Conservation (phyloP, 2,888 invertebrate genomes). For the Tanaodytes sp. region DNA sequence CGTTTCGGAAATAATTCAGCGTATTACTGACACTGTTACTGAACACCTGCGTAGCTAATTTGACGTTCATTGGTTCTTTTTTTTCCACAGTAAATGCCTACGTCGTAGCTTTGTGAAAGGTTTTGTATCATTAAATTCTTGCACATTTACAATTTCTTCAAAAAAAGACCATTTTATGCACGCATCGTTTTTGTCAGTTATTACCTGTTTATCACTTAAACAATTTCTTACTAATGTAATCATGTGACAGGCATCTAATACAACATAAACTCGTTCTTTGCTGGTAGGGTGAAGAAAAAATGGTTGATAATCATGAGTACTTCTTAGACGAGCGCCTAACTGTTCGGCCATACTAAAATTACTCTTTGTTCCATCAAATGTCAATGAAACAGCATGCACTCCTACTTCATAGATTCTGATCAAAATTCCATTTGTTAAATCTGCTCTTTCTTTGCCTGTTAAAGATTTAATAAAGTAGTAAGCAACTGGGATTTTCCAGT, state of each 20-base stretch:
- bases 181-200: slow-evolving; percentile 18
- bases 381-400: slow-evolving; percentile 9
- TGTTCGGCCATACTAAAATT: slow-evolving; percentile 1
- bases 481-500: slow-evolving; percentile 34
- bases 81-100: slow-evolving; percentile 29
- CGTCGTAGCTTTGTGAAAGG: not conserved
- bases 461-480: slow-evolving; percentile 40
- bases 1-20: slow-evolving; percentile 39
- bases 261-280: slow-evolving; percentile 28
- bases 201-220: slow-evolving; percentile 15
- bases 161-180: slow-evolving; percentile 8
- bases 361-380: slow-evolving; percentile 9
- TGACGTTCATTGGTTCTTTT: slow-evolving; percentile 59
- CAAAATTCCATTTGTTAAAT: slow-evolving; percentile 21
- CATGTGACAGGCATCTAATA: slow-evolving; percentile 52
- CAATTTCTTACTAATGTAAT: slow-evolving; percentile 51
- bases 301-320: not conserved
- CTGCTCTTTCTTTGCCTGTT: slow-evolving; percentile 20
- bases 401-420: not conserved
- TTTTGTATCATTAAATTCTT: slow-evolving; percentile 13
- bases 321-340: not conserved
- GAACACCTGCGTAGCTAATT: slow-evolving; percentile 57
- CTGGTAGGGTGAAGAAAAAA: slow-evolving; percentile 17
- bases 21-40: slow-evolving; percentile 56
- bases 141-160: slow-evolving; percentile 4